phyloP scores from a whole-genome alignment of 2,113 vertebrate species.

The Neotragus pygmaeus region DNA sequence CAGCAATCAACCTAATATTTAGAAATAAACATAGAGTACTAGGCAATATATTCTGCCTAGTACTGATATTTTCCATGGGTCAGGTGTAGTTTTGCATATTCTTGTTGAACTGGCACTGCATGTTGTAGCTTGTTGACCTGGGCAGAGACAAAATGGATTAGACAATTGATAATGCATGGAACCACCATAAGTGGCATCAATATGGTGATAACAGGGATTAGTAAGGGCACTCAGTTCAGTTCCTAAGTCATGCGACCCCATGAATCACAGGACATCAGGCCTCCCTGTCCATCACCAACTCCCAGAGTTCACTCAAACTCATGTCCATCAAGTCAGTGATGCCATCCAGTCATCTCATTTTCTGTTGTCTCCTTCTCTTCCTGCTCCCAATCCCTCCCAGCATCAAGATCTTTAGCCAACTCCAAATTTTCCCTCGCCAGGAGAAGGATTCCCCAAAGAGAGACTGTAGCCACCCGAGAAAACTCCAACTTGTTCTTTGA shows the following conservation, averaged over 20 bases:
- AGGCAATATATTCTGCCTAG: too few relatives aligned
- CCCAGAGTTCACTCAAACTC: not conserved
- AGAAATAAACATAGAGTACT: not conserved
- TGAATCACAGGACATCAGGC: not conserved
- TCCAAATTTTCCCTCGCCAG: not conserved
- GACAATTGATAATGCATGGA: too few relatives aligned
- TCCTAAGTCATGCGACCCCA: accelerated
- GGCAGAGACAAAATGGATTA: not conserved
- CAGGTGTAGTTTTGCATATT: not conserved
- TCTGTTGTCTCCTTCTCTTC: not conserved
- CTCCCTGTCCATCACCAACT: not conserved
- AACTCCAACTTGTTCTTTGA: not conserved
- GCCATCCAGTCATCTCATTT: not conserved
- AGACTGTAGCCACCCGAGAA: not conserved
- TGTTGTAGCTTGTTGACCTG: not conserved
- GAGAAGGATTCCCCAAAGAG: not conserved
- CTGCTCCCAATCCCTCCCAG: not conserved
- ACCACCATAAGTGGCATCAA: not conserved
- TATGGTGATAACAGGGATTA: not conserved
- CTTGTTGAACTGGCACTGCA: not conserved
- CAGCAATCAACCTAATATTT: not conserved
- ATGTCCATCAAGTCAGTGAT: not conserved
- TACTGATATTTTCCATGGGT: not conserved
- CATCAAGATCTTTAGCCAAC: not conserved
- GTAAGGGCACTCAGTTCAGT: not conserved